Conservation (phyloP, 2,113 vertebrate species). For the Accipiter virgatus region DNA sequence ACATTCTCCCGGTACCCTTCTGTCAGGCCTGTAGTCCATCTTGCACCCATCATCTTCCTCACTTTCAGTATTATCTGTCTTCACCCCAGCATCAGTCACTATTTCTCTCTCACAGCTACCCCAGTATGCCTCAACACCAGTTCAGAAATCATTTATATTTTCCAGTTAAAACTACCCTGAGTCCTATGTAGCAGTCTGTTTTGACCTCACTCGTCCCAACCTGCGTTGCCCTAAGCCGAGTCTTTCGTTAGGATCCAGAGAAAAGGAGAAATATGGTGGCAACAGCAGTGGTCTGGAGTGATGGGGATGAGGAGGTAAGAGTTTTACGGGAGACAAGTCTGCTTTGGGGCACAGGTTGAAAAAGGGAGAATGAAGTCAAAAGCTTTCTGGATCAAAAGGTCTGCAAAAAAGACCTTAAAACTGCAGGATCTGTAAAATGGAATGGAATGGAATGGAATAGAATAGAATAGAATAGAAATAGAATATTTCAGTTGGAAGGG, state of each 20-base stretch:
- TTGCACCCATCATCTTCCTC: neutral
- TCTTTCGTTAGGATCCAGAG: neutral
- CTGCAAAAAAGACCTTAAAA: neutral
- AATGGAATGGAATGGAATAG: neutral
- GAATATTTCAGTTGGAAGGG: neutral
- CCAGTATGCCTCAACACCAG: neutral
- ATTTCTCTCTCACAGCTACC: neutral
- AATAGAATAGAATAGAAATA: neutral
- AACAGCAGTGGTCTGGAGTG: neutral
- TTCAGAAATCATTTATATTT: neutral
- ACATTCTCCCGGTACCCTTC: neutral
- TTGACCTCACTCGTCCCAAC: neutral
- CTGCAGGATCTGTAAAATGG: neutral
- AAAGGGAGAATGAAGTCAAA: neutral
- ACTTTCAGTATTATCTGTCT: neutral
- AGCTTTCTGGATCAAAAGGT: neutral
- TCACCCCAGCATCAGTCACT: neutral
- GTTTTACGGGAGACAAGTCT: neutral
- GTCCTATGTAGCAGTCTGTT: neutral
- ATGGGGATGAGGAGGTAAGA: neutral
- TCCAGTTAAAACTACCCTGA: neutral
- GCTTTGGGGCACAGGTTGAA: neutral
- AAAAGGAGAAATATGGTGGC: neutral
- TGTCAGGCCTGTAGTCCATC: neutral
- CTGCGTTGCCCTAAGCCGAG: neutral